Conservation (phyloP, 2,888 invertebrate species). For the Horisme vitalbata region DNA sequence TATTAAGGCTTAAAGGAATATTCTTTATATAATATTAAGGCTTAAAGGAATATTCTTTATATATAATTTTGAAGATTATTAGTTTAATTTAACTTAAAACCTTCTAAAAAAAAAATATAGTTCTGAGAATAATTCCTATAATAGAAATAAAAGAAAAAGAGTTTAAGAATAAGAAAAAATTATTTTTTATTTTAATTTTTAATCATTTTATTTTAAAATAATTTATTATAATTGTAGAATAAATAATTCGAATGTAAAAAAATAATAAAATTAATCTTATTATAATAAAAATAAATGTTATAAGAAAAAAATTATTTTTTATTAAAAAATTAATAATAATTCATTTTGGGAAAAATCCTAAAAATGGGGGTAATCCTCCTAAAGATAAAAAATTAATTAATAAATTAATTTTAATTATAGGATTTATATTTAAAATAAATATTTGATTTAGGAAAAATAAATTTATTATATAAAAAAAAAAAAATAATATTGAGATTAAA, state of each 20-base stretch:
- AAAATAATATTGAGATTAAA: constrained; percentile 68
- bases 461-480: constrained; percentile 73
- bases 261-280: constrained; percentile 80
- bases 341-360: constrained; percentile 85
- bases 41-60: constrained; percentile 82
- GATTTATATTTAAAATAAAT: constrained; percentile 64
- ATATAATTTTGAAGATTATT: constrained; percentile 85
- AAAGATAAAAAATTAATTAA: constrained; percentile 81
- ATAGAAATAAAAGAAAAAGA: constrained; percentile 53
- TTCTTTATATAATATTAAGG: no score
- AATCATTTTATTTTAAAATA: constrained; percentile 74
- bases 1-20: constrained; percentile 83
- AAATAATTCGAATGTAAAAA: constrained; percentile 81
- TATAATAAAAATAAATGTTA: constrained; percentile 74
- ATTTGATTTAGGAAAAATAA: constrained; percentile 78
- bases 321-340: constrained; percentile 79
- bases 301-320: constrained; percentile 59
- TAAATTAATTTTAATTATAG: constrained; percentile 73
- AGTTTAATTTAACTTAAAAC: constrained; percentile 84
- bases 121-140: constrained; percentile 58
- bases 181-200: constrained; percentile 62
- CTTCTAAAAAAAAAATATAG: constrained; percentile 65
- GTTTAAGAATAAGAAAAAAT: constrained; percentile 49
- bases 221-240: constrained; percentile 72
- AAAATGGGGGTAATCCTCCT: constrained; percentile 83